Conservation (phyloP, 2,888 invertebrate species). For the Brachylomia viminalis region DNA sequence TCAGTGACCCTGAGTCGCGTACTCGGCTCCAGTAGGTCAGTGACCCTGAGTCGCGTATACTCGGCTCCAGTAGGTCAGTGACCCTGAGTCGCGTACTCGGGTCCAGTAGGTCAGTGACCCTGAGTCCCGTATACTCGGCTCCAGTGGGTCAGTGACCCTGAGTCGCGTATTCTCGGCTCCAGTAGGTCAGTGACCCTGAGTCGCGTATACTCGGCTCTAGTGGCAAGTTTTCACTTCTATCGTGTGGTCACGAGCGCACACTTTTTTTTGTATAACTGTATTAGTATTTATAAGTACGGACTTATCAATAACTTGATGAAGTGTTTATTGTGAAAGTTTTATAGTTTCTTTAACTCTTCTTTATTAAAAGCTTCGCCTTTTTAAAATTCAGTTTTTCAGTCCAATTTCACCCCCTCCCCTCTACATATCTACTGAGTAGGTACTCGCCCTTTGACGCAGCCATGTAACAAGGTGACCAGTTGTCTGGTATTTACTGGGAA, state of each 20-base stretch:
- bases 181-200: too few species aligned
- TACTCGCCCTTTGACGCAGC: constrained; percentile 9
- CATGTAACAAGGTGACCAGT: background rate
- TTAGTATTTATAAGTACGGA: background rate
- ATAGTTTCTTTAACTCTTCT: too few species aligned
- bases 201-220: background rate
- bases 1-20: too few species aligned
- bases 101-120: too few species aligned
- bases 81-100: background rate
- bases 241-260: background rate
- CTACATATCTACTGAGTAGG: background rate
- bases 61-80: too few species aligned
- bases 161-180: too few species aligned
- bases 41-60: too few species aligned
- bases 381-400: background rate
- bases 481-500: background rate
- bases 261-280: background rate
- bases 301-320: background rate
- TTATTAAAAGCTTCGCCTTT: background rate
- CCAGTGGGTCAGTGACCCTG: background rate
- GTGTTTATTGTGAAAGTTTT: background rate
- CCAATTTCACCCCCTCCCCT: too few species aligned
- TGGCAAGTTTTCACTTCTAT: background rate
- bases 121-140: background rate
- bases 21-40: background rate